Conservation (phyloP, 2,888 invertebrate genomes). For the Nephrocerus scutellatus region DNA sequence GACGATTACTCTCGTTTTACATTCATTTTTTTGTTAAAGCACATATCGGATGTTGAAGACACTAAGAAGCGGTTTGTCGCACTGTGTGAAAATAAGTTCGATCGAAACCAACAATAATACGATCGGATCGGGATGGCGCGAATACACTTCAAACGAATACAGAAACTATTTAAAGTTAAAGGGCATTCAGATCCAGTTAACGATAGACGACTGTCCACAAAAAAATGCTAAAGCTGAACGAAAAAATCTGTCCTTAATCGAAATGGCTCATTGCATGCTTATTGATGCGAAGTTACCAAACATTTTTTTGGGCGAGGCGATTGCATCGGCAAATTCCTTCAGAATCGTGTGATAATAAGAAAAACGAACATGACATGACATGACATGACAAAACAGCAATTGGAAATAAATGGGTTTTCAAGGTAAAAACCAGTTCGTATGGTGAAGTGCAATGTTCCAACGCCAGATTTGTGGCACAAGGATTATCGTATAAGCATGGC, state of each 20-base stretch:
- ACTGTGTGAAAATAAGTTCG: slow-evolving; percentile 10
- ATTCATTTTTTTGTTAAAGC: slow-evolving; percentile 21
- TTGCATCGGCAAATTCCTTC: slow-evolving; percentile 6
- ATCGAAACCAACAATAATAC: slow-evolving; percentile 6
- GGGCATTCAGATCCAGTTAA: slow-evolving; percentile 25
- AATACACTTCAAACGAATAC: slow-evolving; percentile 24
- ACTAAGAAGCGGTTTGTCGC: slow-evolving; percentile 3
- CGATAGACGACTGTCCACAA: slow-evolving; percentile 25
- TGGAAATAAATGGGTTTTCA: slow-evolving; percentile 13
- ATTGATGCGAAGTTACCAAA: slow-evolving; percentile 18
- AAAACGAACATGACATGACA: slow-evolving; percentile 11
- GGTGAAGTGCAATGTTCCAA: slow-evolving; percentile 9
- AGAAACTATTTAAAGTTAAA: slow-evolving; percentile 20
- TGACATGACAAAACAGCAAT: slow-evolving; percentile 7
- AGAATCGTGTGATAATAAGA: slow-evolving; percentile 1
- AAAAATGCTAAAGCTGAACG: slow-evolving; percentile 29
- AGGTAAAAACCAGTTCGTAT: slow-evolving; percentile 10
- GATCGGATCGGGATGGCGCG: slow-evolving; percentile 21
- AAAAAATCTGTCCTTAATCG: slow-evolving; percentile 21
- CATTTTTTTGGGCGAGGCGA: slow-evolving; percentile 11
- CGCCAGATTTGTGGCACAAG: slow-evolving; percentile 14
- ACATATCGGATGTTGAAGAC: slow-evolving; percentile 12
- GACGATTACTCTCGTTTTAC: slow-evolving; percentile 32
- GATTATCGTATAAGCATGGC: slow-evolving; percentile 5
- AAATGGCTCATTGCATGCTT: slow-evolving; percentile 26